Evolutionary conservation across 2,113 vertebrate species (phyloP).

Genomic region (Maccullochella peelii): DNA sequence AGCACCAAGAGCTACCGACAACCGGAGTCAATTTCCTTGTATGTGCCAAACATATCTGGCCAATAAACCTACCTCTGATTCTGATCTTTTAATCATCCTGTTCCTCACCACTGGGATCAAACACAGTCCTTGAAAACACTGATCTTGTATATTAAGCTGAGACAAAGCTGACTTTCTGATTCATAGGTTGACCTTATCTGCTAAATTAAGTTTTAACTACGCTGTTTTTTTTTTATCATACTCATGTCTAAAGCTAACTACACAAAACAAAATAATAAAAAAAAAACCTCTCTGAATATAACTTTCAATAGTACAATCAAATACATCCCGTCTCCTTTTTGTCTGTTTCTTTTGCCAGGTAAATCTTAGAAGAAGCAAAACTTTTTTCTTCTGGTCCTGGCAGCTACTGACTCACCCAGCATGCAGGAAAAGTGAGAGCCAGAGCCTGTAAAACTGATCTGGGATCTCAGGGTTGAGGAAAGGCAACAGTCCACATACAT

Average conservation of each 20-base stretch:
- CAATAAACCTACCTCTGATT: conserved; percentile 29
- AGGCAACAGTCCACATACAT: conserved; percentile 96
- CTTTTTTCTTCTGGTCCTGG: not conserved
- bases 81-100: conserved; percentile 47
- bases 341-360: not conserved
- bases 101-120: not conserved
- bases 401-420: conserved; percentile 88
- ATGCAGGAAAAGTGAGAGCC: conserved; percentile 98
- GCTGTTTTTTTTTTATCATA: not conserved
- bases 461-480: conserved; percentile 98
- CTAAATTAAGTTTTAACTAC: not conserved
- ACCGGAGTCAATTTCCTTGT: conserved; percentile 17
- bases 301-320: not conserved
- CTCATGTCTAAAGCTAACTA: not conserved
- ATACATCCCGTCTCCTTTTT: not conserved
- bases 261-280: not conserved
- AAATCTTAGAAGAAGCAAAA: conserved; percentile 1
- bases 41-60: conserved; percentile 7
- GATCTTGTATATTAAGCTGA: not conserved
- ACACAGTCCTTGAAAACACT: conserved; percentile 2
- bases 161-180: not conserved
- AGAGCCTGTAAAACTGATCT: conserved; percentile 99
- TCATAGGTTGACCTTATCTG: not conserved
- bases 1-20: conserved; percentile 5
- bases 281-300: not conserved